Evolutionary conservation across 2,797 vertebrate species (phyloP).

Genomic region (Amniataba percoides): DNA sequence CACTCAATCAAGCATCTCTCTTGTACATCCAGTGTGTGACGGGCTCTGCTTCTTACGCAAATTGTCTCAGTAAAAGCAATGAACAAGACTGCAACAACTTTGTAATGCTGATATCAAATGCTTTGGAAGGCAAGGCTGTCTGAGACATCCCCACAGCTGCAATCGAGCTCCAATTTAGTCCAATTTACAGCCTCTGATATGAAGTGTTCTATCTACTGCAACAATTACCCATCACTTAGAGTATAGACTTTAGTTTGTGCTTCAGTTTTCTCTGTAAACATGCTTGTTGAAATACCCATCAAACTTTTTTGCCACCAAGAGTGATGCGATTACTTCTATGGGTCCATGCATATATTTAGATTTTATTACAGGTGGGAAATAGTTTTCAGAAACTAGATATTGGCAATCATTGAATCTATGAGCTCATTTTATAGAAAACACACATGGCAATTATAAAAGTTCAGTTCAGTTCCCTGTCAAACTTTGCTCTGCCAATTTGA

Average conservation of each 20-base stretch:
- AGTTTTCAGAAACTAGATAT: background rate
- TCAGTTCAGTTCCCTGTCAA: too few relatives aligned
- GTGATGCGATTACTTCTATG: background rate
- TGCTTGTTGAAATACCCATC: background rate
- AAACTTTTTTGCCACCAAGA: background rate
- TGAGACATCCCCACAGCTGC: constrained; percentile 12
- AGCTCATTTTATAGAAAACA: background rate
- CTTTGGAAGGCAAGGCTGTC: background rate
- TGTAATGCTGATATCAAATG: constrained; percentile 6
- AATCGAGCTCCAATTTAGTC: background rate
- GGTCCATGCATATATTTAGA: background rate
- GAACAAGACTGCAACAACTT: constrained; percentile 20
- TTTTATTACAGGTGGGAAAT: background rate
- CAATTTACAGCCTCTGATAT: constrained; percentile 3
- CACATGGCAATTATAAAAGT: too few relatives aligned
- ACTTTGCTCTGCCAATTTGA: too few relatives aligned
- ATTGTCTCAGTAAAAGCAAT: constrained; percentile 35
- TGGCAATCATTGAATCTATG: background rate
- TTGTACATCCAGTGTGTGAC: constrained; percentile 17
- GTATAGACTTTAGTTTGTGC: background rate
- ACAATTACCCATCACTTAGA: constrained; percentile 13
- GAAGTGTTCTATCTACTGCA: background rate
- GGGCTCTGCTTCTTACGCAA: constrained; percentile 22
- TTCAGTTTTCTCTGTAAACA: background rate
- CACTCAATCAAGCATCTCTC: constrained; percentile 35